Base-by-base conservation (phyloP, 2,797 vertebrate species). In the Hephaestus fuliginosus region DNA sequence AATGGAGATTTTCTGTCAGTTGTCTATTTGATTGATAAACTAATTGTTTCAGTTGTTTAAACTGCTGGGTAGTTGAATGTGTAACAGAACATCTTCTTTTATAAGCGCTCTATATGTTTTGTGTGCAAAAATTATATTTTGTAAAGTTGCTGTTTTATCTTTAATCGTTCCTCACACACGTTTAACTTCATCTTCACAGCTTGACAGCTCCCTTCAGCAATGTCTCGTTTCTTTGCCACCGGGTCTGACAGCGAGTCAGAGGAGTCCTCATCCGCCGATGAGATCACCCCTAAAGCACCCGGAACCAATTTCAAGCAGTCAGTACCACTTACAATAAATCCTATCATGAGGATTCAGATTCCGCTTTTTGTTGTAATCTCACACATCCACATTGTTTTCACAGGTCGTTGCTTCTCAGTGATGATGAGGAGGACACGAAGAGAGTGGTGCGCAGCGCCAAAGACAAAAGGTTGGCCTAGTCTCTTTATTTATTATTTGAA, bases 171-270 rank as follows among this genome's bases (percentile, higher is more conserved):
- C 39, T 82, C 9, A 58, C 4, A 58, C 4, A 6, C 44, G 1
- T 74, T 0, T 60, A 8, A 33, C 67, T 78, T 55, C 44, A 22
- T 72, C 28, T 71, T 48, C 44, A 25, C 88, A 96, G 94, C 74
- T 89, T 81, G 74, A 83, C 65, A 39, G 0, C 63, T 57, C 20
- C 66, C 71, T 49, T 61, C 81, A 84, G 52, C 58, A 14, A 98
- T 98, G 97, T 98, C 97, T 55, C 96, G 97, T 66, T 98, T 98
- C 83, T 98, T 98, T 74, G 97, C 97, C 74, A 98, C 97, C 51
- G 97, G 97, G 70, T 97, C 97, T 65, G 97, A 98, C 96, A 98
- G 97, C 6, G 97, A 98, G 95, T 97, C 97, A 22, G 97, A 98
- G 91, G 96, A 97, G 52, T 97, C 97, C 1, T 94, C 96, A 0